phyloP scores from a whole-genome alignment of 2,113 vertebrate species.

The Alectura lathami region DNA sequence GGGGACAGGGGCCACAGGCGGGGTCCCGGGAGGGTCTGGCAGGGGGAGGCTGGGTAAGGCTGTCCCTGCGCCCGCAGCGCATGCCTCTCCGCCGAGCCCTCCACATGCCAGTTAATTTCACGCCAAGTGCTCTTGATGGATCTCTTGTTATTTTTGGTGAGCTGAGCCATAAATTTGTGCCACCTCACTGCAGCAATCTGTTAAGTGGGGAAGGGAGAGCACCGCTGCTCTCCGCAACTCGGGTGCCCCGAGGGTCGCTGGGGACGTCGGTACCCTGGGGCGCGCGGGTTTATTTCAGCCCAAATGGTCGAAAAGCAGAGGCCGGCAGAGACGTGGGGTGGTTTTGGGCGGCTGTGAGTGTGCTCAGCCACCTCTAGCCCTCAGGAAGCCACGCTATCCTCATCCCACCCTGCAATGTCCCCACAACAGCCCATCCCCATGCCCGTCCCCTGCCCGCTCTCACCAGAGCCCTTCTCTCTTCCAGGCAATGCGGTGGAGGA shows the following conservation, averaged over 20 bases:
- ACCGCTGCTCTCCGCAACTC: background rate
- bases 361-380: background rate
- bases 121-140: constrained; percentile 81
- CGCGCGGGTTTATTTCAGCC: background rate
- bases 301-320: background rate
- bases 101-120: constrained; percentile 79
- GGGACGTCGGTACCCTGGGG: background rate
- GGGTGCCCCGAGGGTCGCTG: accelerated
- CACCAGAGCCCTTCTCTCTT: constrained; percentile 54
- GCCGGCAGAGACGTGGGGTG: background rate
- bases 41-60: background rate
- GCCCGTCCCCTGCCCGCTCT: background rate
- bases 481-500: constrained; percentile 89
- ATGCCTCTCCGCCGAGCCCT: constrained; percentile 45
- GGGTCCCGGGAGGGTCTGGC: accelerated
- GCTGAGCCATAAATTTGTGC: constrained; percentile 80
- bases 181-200: constrained; percentile 78
- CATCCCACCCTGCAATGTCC: too few species aligned
- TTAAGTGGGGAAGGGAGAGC: constrained; percentile 11
- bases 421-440: background rate
- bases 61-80: background rate
- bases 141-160: constrained; percentile 85
- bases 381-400: accelerated
- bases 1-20: background rate
- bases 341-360: background rate